Evolutionary conservation across 1,140 invertebrate genomes (phyloP), one percentile per base, ranked within the genome.

Genomic region (Heterodera schachtii): DNA sequence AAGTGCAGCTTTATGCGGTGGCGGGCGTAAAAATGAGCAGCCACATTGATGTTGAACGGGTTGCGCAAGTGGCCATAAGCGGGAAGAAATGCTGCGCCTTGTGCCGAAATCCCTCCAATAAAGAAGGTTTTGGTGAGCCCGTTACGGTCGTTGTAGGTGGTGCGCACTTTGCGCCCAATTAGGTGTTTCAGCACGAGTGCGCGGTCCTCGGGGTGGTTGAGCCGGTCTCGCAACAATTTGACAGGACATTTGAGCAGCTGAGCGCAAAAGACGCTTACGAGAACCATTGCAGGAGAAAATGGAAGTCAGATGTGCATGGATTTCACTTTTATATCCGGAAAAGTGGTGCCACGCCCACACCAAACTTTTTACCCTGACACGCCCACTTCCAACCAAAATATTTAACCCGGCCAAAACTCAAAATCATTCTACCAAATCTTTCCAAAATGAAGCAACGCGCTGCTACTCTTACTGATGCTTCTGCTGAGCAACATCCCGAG

Each of bases 131-230:
- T 75, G 46, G 13, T 3, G 4, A 52, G 9, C 4, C 74, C 74
- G 13, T 75, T 75, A 6, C 43, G 43, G 43, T 75, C 46, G 0
- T 60, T 11, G 43, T 75, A 75, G 0, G 74, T 75, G 3, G 74
- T 75, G 3, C 43, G 31, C 3, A 75, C 52, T 19, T 49, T 75
- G 3, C 43, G 21, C 0, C 74, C 74, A 11, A 60, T 75, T 3
- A 75, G 46, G 2, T 16, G 2, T 46, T 19, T 75, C 47, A 75
- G 16, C 4, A 43, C 19, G 9, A n/a, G 16, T 0, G 13, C 44
- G n/a, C 74, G 31, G 43, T 52, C 64, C 6, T 52, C 52, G 41
- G 74, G 74, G 19, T 75, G 74, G n/a, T 75, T 75, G 6, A 75
- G 46, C 13, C 43, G 46, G 7, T 75, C 11, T 11, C 74, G 74